Base-by-base conservation (phyloP, 1,140 invertebrate genomes). In the Papilio xuthus region DNA sequence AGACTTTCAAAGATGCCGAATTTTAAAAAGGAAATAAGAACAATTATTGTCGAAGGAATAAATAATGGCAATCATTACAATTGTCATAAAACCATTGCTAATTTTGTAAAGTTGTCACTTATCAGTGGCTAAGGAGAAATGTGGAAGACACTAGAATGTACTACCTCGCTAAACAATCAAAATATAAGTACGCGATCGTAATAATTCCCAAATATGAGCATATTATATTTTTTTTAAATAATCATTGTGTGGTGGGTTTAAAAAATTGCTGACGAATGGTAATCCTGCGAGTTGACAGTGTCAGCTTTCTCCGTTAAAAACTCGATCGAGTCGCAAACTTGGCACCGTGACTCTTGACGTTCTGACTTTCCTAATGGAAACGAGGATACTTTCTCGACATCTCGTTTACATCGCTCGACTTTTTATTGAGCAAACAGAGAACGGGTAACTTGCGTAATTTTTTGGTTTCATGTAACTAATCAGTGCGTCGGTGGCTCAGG, bases 311-410 rank as follows among this genome's bases (percentile, higher is more conserved):
- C 74, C 74, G 74, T 76, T 76, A 75, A 63, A 73, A 76, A 76
- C 74, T 76, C 56, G 74, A 76, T 76, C 74, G 53, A 60, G 53
- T 76, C 50, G 32, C 50, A 37, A 76, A 76, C 74, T 76, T 76
- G 74, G 74, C 74, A 76, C 74, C 74, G 74, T 76, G 74, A 76
- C 74, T 76, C 74, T 76, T 76, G 74, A 37, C 15, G 56, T 37
- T 76, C 53, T 76, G 56, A 76, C 74, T 76, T 76, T 76, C 74
- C 41, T 76, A 60, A 76, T 76, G 74, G 74, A 76, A 76, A 76
- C 50, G 50, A 60, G 71, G 71, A 76, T 60, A 76, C 74, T 76
- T 76, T 76, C 74, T 76, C 50, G 32, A 20, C 53, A 28, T 26
- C 47, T 50, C 47, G 47, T 56, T 60, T 63, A 41, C 53, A 60